Conservation (phyloP, 1,140 invertebrate species). For the Hyphantria cunea region DNA sequence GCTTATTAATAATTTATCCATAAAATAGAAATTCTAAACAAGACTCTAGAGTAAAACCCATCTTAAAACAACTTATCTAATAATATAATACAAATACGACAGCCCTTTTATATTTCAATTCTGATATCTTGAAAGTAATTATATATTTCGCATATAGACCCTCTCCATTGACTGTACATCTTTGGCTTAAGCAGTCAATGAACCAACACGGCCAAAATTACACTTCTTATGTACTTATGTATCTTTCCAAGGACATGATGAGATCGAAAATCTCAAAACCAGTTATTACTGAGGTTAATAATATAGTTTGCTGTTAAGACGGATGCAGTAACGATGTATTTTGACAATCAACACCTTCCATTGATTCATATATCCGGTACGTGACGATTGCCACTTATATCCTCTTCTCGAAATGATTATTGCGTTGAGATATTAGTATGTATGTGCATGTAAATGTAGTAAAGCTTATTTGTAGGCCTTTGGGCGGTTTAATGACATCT, state of each 20-base stretch:
- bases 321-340: not conserved
- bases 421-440: no score
- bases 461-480: no score
- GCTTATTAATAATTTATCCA: no score
- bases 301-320: not conserved
- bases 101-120: not conserved
- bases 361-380: conserved; percentile 8
- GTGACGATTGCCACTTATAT: not conserved
- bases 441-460: not conserved
- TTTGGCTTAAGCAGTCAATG: not conserved
- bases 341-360: conserved; percentile 1
- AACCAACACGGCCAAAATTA: not conserved
- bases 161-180: no score
- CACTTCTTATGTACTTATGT: not conserved
- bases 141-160: not conserved
- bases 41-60: no score
- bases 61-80: no score
- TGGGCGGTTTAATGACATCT: no score
- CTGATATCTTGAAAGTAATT: not conserved
- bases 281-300: not conserved
- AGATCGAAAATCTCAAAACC: not conserved
- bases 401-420: not conserved
- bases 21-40: no score
- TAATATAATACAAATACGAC: no score
- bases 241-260: not conserved